Conservation (phyloP, 2,113 vertebrate genomes). For the Antechinus flavipes region DNA sequence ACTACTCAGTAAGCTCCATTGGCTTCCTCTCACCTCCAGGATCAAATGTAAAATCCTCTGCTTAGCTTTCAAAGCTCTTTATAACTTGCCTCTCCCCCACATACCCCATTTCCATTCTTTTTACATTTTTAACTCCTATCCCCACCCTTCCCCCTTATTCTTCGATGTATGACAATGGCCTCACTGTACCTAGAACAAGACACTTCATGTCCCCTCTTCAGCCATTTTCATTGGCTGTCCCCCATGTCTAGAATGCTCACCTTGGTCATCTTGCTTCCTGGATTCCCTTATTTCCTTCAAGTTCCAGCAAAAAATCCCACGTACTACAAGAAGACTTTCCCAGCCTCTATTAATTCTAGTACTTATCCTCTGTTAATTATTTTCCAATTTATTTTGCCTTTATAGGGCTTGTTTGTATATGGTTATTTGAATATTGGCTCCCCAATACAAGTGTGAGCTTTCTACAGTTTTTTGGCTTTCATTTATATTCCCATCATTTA, state of each 20-base stretch:
- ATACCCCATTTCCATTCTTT: background rate
- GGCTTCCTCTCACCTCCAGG: background rate
- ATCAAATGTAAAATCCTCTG: background rate
- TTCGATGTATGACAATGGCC: background rate
- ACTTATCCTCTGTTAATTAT: background rate
- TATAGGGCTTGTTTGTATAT: background rate
- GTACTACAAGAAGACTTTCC: background rate
- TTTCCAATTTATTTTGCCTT: background rate
- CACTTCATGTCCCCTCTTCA: background rate
- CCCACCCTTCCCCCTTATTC: background rate
- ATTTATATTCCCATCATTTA: background rate
- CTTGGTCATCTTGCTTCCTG: background rate
- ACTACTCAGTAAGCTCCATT: background rate
- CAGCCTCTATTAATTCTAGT: background rate
- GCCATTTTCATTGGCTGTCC: background rate
- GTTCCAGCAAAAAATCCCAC: background rate
- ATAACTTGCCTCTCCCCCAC: background rate
- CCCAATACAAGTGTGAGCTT: background rate
- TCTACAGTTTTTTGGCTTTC: background rate
- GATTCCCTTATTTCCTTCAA: background rate
- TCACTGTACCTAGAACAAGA: background rate
- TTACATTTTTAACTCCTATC: too few relatives aligned
- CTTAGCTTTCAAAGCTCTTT: background rate
- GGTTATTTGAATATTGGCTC: background rate
- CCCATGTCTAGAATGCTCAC: background rate